A percentile compares a stretch with the other conserved stretches of the same genome.
Conservation (phyloP, 1,140 invertebrate genomes). For the Agraylea sexmaculata region DNA sequence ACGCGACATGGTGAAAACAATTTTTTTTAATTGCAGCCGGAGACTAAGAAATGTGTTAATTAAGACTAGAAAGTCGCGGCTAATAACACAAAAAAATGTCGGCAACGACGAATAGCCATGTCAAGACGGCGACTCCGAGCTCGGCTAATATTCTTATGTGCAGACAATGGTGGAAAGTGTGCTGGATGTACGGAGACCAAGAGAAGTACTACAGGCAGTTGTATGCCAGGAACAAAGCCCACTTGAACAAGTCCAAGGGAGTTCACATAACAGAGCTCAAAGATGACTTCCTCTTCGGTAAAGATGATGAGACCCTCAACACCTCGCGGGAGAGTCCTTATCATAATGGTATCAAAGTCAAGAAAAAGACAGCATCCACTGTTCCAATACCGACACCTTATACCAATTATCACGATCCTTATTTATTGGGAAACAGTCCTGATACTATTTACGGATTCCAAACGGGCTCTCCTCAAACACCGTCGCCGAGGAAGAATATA, state of each 20-base stretch:
- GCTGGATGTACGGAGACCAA: constrained; percentile 75
- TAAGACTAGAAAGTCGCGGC: no score
- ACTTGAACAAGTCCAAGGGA: constrained; percentile 29
- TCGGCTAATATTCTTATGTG: constrained; percentile 64
- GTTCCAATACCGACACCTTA: constrained; percentile 11
- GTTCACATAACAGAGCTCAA: constrained; percentile 38
- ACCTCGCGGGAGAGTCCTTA: constrained; percentile 21
- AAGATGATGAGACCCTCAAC: constrained; percentile 12
- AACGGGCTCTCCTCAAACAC: constrained; percentile 20
- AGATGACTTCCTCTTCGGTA: constrained; percentile 33
- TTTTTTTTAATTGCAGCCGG: no score
- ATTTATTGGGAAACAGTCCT: constrained; percentile 16
- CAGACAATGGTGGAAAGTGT: constrained; percentile 80
- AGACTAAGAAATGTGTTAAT: no score
- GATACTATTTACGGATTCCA: constrained; percentile 20
- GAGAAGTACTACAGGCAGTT: constrained; percentile 70
- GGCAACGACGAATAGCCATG: constrained; percentile 36
- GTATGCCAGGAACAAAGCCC: constrained; percentile 45
- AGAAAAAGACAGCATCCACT: constrained; percentile 25
- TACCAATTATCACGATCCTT: constrained; percentile 16
- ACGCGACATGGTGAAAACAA: no score
- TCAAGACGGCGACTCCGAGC: constrained; percentile 39
- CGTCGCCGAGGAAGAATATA: constrained; percentile 14
- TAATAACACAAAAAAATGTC: no score
- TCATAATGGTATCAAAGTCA: constrained; percentile 30